These are phyloP conservation scores for Balearica regulorum DNA, from an alignment of 2,797 vertebrate genomes.

Conservation along the genomic window DNA sequence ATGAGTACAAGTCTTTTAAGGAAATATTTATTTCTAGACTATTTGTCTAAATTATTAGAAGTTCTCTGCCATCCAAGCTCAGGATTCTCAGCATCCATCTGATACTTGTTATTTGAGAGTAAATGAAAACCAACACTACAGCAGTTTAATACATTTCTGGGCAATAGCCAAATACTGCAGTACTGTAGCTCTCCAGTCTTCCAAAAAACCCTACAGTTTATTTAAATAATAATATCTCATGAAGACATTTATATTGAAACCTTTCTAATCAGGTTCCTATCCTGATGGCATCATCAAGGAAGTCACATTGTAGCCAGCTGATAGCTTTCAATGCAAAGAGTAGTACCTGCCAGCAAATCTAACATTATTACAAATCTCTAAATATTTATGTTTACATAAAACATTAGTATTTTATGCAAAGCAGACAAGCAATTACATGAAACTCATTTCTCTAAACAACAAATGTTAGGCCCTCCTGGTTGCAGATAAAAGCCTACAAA, in stretches of 20 bases:
- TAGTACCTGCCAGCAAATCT: not conserved
- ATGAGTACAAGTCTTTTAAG: not conserved
- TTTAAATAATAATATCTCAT: not conserved
- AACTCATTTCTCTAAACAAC: not conserved
- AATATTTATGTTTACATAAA: constrained; percentile 10
- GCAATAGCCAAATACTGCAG: not conserved
- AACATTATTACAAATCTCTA: not conserved
- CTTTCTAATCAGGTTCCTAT: not conserved
- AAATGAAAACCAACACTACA: not conserved
- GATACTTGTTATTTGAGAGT: not conserved
- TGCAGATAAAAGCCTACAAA: not conserved
- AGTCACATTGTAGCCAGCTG: not conserved
- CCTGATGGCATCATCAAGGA: not conserved
- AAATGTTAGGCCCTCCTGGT: not conserved
- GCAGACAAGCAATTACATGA: not conserved
- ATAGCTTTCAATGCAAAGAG: not conserved
- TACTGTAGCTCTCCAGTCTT: not conserved
- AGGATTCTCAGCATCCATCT: not conserved
- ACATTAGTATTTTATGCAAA: not conserved
- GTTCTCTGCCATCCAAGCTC: not conserved
- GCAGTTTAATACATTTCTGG: not conserved
- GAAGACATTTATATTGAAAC: not conserved
- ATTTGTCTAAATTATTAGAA: not conserved
- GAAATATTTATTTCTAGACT: not conserved
- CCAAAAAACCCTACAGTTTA: not conserved